Base-by-base conservation (phyloP, 2,888 invertebrate species). In the Allophyes oxyacanthae region DNA sequence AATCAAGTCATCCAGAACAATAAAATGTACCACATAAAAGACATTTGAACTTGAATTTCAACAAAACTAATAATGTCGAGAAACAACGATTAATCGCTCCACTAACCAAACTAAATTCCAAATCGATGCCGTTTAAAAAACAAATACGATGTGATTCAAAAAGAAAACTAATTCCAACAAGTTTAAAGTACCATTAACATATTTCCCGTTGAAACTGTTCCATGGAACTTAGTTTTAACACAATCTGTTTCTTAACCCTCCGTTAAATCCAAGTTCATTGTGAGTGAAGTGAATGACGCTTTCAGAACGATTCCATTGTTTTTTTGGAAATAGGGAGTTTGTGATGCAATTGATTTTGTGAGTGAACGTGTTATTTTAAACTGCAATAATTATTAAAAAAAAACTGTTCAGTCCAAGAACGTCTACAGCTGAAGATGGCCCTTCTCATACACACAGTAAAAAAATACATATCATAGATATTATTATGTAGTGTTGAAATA, bases 151-250 rank as follows among this genome's bases (percentile, higher is more conserved):
- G 64, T 58, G 67, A 75, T 54, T 72, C 63, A 58, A 65, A 71
- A 79, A 78, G 75, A 78, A 79, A 76, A 75, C 72, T 72, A 77
- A 79, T 79, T 78, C 49, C 48, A 78, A 79, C 70, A 79, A 79
- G 76, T 76, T 75, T 71, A 68, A 79, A 79, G 72, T 75, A 53
- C 71, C 77, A 77, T 78, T 80, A 79, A 77, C 79, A 80, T 79
- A 79, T 79, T 79, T 79, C 70, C 75, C 59, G 64, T 66, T 62
- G 61, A 67, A 72, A 76, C 70, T 75, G 58, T 56, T 76, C 65
- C 60, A 67, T 62, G 45, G 72, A 72, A 78, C 66, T 77, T 59
- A 70, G 72, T 75, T 72, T 75, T 52, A 66, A 72, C 77, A 73
- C 79, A 77, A 79, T 78, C 72, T 75, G 78, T 79, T 77, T 79